Base-by-base conservation (phyloP, 2,888 invertebrate species). In the Amaurobius ferox region DNA sequence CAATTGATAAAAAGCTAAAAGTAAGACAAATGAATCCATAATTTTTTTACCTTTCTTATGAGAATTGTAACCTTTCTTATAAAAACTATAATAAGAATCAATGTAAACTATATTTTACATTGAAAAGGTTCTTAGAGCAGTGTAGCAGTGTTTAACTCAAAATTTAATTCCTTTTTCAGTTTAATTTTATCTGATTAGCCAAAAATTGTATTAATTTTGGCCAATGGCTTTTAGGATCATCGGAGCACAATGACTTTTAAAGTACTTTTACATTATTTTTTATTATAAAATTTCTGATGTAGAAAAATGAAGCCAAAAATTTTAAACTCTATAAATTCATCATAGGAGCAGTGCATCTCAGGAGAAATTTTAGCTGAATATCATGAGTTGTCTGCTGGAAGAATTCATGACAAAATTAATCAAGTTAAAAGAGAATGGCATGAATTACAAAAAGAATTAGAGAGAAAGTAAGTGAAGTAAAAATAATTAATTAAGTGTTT, bases 381-480 rank as follows among this genome's bases (percentile, higher is more conserved):
- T 92, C 96, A 97, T 91, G 95, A 96, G 0, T 95, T 96, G 79
- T 95, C 94, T 89, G 93, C 94, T 0, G 91, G 93, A 1, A 94
- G 95, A 88, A 96, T 98, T 88, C 94, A 94, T 77, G 92, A 93
- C 2, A 96, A 96, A 90, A 91, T 97, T 44, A 92, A 94, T 32
- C 94, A 94, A 88, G 92, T 98, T 23, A 94, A 95, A 89, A 93
- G 94, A 9, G 95, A 95, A 74, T 97, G 98, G 97, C 93, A 93
- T 72, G 93, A 94, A 48, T 92, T 97, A 26, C 94, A 95, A 88
- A 68, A 86, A 64, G 78, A 85, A 26, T 19, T 74, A n/a, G 76
- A 76, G 39, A 48, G 30, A 28, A 86, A 79, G 86, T 86, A 80
- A 79, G 29, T 23, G 11, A 35, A 35, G 9, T 35, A n/a, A n/a